phyloP scores from a whole-genome alignment of 2,888 invertebrate genomes.

The Eristalis intricaria region DNA sequence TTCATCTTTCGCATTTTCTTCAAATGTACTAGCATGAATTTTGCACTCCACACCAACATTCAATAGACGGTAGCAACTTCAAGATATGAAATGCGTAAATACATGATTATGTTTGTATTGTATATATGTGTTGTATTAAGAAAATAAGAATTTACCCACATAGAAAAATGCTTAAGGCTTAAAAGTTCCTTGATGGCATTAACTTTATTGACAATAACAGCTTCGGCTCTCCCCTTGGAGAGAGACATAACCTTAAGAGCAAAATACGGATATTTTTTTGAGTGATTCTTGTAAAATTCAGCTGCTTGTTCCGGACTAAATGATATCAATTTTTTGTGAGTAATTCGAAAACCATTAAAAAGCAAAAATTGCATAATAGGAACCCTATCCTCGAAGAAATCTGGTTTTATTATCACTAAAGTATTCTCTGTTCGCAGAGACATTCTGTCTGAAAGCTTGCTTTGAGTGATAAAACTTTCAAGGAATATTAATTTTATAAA shows the following conservation, averaged over 20 bases:
- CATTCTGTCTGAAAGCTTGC: slow-evolving; percentile 13
- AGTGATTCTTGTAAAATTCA: slow-evolving; percentile 53
- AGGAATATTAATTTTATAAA: too few species aligned
- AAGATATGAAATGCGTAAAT: not conserved
- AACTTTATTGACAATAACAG: slow-evolving; percentile 35
- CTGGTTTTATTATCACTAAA: slow-evolving; percentile 38
- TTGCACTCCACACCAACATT: slow-evolving; percentile 14
- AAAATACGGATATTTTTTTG: slow-evolving; percentile 25
- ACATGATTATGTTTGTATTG: too few species aligned
- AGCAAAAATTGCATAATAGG: slow-evolving; percentile 16
- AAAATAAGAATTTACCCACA: not conserved
- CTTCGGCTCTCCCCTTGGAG: slow-evolving; percentile 43
- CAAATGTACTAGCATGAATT: slow-evolving; percentile 40
- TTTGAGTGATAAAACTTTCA: too few species aligned
- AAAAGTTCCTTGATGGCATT: slow-evolving; percentile 41
- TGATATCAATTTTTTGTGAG: slow-evolving; percentile 12
- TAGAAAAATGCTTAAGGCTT: not conserved
- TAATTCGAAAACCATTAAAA: slow-evolving; percentile 41
- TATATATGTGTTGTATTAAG: not conserved
- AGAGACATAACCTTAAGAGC: slow-evolving; percentile 45
- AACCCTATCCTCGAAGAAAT: not conserved
- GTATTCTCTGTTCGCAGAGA: slow-evolving; percentile 13
- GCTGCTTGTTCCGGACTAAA: slow-evolving; percentile 54
- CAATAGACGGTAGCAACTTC: slow-evolving; percentile 15
- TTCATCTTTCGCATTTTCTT: slow-evolving; percentile 25